Conservation (phyloP, 2,113 vertebrate genomes). For the Forbesichthys papilliferus region DNA sequence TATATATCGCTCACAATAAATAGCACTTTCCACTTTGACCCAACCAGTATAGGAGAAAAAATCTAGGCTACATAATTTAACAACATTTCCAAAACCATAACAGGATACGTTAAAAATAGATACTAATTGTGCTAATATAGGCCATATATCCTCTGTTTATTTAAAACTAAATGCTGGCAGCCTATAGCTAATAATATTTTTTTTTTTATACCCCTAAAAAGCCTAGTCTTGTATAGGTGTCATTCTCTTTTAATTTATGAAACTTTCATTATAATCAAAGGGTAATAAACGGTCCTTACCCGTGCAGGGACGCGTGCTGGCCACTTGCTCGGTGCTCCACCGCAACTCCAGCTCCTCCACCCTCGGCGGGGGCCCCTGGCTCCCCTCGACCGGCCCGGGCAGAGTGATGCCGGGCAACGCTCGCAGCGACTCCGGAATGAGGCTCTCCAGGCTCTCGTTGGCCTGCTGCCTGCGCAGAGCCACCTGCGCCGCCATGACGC, state of each 20-base stretch:
- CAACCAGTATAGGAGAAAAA: too few species aligned
- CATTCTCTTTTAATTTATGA: background rate
- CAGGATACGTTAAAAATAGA: background rate
- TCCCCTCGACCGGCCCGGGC: conserved; percentile 46
- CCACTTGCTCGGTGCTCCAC: conserved; percentile 67
- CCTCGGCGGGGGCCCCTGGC: conserved; percentile 39
- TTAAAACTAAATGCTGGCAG: background rate
- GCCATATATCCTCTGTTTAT: background rate
- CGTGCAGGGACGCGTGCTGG: conserved; percentile 36
- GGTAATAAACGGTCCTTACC: conserved; percentile 22
- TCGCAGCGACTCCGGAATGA: conserved; percentile 88
- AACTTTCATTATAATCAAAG: background rate
- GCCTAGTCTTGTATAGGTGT: too few species aligned
- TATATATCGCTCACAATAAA: too few species aligned
- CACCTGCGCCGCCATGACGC: conserved; percentile 97
- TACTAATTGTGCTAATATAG: background rate
- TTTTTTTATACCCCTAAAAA: background rate
- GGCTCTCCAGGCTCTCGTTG: conserved; percentile 94
- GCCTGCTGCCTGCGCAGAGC: conserved; percentile 92
- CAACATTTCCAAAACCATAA: background rate
- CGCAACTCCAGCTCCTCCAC: conserved; percentile 67
- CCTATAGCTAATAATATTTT: background rate
- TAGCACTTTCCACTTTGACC: too few species aligned
- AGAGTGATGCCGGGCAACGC: conserved; percentile 79
- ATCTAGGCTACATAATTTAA: too few species aligned